Base-by-base conservation (phyloP, 2,113 vertebrate genomes). In the Dicrurus megarhynchus region DNA sequence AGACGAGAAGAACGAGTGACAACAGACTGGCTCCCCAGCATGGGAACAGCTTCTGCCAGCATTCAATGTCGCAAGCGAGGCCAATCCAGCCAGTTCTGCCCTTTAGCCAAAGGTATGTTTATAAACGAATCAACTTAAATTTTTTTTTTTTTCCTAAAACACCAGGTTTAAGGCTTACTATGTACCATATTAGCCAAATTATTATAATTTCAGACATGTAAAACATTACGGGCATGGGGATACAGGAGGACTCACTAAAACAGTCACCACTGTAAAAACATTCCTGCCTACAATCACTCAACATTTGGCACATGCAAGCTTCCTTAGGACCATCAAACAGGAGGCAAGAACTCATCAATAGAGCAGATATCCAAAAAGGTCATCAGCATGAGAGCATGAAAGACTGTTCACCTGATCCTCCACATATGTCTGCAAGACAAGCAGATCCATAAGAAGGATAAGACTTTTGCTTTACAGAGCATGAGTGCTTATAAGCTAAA, bases 21-120 rank as follows among this genome's bases (percentile, higher is more conserved):
- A 90, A 91, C 97, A 98, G 96, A 97, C 52, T 92, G 95, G 47
- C 91, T 69, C 50, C 92, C 77, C 96, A 95, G 96, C 91, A 88
- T 94, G 93, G 61, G 59, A 71, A 76, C 75, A 80, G 52, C 55
- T 50, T 39, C 22, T 95, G 88, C 94, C 93, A 96, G 81, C 49
- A 50, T 46, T 84, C 50, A 42, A 0, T 23, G 16, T 9, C 69
- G 91, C 49, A 87, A 84, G 42, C 0, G 7, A 93, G 52, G 96
- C 61, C 28, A 91, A 91, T n/a, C 44, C 41, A 77, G 70, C 35
- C 79, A 75, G 30, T 30, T 60, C 13, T 93, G 71, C 80, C 50
- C 79, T 90, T 94, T 68, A 85, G 84, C 68, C 52, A 69, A 92
- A 93, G 69, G 47, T 39, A 56, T 44, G 35, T 19, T 49, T 35